phyloP scores from a whole-genome alignment of 2,888 invertebrate genomes.

The Priocnemis perturbator region DNA sequence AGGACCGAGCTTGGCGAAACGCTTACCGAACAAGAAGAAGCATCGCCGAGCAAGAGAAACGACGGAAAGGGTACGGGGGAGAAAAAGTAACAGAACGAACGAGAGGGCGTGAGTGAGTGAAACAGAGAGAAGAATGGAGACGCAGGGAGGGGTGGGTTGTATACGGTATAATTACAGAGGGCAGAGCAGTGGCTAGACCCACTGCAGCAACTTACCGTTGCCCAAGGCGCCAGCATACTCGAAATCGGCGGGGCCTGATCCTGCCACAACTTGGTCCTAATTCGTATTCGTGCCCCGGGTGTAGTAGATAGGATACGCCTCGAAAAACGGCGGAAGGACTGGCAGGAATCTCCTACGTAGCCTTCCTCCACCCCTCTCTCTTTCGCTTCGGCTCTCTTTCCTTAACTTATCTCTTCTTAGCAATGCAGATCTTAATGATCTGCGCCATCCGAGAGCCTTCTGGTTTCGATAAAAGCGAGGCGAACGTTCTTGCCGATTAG shows the following conservation, averaged over 20 bases:
- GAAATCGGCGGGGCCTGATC: constrained; percentile 61
- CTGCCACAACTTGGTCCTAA: constrained; percentile 60
- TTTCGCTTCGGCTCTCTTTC: neutral
- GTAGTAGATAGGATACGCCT: constrained; percentile 60
- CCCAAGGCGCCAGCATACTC: constrained; percentile 63
- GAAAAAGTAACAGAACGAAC: constrained; percentile 21
- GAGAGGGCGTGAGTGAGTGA: constrained; percentile 41
- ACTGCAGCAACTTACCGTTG: constrained; percentile 63
- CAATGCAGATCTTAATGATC: constrained; percentile 46
- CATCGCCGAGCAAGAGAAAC: constrained; percentile 46
- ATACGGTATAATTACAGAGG: constrained; percentile 69
- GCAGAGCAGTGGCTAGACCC: constrained; percentile 71
- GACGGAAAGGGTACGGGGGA: constrained; percentile 22
- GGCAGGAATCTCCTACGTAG: constrained; percentile 51
- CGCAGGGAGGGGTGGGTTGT: constrained; percentile 54
- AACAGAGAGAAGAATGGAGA: constrained; percentile 50
- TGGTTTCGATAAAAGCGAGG: neutral
- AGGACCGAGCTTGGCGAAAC: constrained; percentile 54
- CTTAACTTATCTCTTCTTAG: constrained; percentile 33
- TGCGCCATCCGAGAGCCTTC: neutral
- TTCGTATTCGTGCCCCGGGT: constrained; percentile 70
- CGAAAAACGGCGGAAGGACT: constrained; percentile 59
- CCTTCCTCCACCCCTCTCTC: constrained; percentile 35
- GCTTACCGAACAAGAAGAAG: constrained; percentile 55
- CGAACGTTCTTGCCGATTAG: neutral